Percentiles rank a stretch among this genome's conserved stretches.
Conservation (phyloP, 2,888 invertebrate species). For the Priocnemis perturbator region DNA sequence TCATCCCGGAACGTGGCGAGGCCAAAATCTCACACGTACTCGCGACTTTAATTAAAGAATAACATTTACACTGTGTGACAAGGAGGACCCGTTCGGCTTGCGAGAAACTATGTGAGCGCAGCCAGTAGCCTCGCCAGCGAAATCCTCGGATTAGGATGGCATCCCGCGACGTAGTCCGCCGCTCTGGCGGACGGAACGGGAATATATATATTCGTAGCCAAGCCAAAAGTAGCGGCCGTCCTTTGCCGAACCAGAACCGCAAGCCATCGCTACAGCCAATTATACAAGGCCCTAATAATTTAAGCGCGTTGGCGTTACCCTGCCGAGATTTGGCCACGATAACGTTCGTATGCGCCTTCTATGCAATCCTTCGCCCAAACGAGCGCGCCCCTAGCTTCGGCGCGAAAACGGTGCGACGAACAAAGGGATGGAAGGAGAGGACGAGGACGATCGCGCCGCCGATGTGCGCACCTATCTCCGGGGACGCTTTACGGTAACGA, state of each 20-base stretch:
- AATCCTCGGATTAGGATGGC: slow-evolving; percentile 34
- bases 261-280: slow-evolving; percentile 65
- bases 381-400: slow-evolving; percentile 20
- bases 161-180: not conserved
- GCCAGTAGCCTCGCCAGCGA: slow-evolving; percentile 13
- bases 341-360: slow-evolving; percentile 43
- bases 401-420: not conserved
- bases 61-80: slow-evolving; percentile 9
- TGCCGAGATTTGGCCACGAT: slow-evolving; percentile 63
- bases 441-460: not conserved
- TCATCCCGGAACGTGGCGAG: too few relatives aligned
- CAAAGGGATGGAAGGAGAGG: too few relatives aligned
- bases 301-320: slow-evolving; percentile 57
- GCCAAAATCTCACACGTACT: too few relatives aligned
- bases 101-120: not conserved
- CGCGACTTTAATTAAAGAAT: slow-evolving; percentile 18
- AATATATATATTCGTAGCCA: too few relatives aligned
- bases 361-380: slow-evolving; percentile 14
- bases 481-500: slow-evolving; percentile 58
- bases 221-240: slow-evolving; percentile 6
- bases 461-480: slow-evolving; percentile 25
- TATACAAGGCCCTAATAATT: slow-evolving; percentile 69
- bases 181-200: too few relatives aligned
- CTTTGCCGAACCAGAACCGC: slow-evolving; percentile 52
- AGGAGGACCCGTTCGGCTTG: not conserved